Evolutionary conservation across 1,140 invertebrate species (phyloP).

Genomic region (Acromyrmex heyeri): DNA sequence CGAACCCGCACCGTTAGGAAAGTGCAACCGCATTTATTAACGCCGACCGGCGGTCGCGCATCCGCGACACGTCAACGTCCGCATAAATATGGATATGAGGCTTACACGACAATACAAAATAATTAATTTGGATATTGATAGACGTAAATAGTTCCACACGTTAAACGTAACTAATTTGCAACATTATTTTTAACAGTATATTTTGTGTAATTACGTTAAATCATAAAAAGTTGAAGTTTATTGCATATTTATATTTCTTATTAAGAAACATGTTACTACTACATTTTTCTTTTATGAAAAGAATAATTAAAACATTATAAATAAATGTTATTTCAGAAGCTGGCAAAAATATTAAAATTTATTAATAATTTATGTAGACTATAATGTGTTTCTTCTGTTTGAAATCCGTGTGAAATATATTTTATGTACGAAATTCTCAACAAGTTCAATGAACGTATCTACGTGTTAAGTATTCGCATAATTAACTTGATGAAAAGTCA

Average conservation of each 20-base stretch:
- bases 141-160: not conserved
- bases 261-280: not conserved
- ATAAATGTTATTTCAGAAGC: not conserved
- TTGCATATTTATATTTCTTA: not conserved
- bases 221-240: not conserved
- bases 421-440: not conserved
- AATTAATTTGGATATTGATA: slow-evolving; percentile 21
- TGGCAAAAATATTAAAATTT: slow-evolving; percentile 1
- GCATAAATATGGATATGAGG: slow-evolving; percentile 49
- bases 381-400: not conserved
- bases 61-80: slow-evolving; percentile 54
- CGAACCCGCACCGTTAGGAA: slow-evolving; percentile 52
- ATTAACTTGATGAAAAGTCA: slow-evolving; percentile 9
- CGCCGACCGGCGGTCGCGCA: slow-evolving; percentile 17
- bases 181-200: not conserved
- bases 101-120: slow-evolving; percentile 13
- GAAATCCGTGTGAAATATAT: not conserved
- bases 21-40: slow-evolving; percentile 64
- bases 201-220: not conserved
- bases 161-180: not conserved
- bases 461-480: not conserved
- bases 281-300: not conserved
- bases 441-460: not conserved
- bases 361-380: not conserved
- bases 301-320: not conserved